Conservation (phyloP, 2,888 invertebrate species). For the Phasia obesa region DNA sequence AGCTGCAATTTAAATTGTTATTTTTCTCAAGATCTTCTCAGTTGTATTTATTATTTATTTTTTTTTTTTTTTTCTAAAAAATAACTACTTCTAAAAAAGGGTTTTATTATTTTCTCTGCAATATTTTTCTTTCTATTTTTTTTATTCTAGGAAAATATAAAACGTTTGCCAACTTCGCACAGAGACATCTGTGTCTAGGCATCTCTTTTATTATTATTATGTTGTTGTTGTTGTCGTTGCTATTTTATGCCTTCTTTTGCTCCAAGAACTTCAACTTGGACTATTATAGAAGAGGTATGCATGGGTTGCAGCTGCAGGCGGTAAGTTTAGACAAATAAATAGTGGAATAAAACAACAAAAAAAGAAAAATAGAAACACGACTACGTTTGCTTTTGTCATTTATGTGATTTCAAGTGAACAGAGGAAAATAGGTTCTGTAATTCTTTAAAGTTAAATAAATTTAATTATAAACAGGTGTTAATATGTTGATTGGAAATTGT, state of each 20-base stretch:
- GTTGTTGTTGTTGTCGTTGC: conserved; percentile 14
- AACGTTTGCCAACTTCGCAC: conserved; percentile 36
- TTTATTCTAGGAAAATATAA: conserved; percentile 63
- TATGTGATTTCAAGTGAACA: conserved; percentile 12
- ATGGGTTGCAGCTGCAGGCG: conserved; percentile 67
- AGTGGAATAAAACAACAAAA: conserved; percentile 1
- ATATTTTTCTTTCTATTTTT: conserved; percentile 39
- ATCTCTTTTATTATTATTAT: conserved; percentile 49
- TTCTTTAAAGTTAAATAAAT: conserved; percentile 58
- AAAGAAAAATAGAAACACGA: conserved; percentile 30
- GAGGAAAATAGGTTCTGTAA: conserved; percentile 18
- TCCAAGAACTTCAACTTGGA: conserved; percentile 33
- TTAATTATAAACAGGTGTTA: conserved; percentile 66
- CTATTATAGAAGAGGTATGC: conserved; percentile 42
- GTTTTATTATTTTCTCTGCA: conserved; percentile 46
- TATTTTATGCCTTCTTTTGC: conserved; percentile 33
- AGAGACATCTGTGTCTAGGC: conserved; percentile 67
- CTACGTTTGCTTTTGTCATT: conserved; percentile 48
- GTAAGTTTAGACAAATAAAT: conserved; percentile 64
- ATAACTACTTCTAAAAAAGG: conserved; percentile 59
- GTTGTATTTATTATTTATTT: conserved; percentile 4
- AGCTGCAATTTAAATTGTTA: conserved; percentile 69
- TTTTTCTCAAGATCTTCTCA: conserved; percentile 37
- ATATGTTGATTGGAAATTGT: conserved; percentile 57
- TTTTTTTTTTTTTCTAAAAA: conserved; percentile 3